Percentiles rank a stretch among this genome's conserved stretches.
Conservation (phyloP, 2,113 vertebrate genomes). For the Oxyruncus cristatus region DNA sequence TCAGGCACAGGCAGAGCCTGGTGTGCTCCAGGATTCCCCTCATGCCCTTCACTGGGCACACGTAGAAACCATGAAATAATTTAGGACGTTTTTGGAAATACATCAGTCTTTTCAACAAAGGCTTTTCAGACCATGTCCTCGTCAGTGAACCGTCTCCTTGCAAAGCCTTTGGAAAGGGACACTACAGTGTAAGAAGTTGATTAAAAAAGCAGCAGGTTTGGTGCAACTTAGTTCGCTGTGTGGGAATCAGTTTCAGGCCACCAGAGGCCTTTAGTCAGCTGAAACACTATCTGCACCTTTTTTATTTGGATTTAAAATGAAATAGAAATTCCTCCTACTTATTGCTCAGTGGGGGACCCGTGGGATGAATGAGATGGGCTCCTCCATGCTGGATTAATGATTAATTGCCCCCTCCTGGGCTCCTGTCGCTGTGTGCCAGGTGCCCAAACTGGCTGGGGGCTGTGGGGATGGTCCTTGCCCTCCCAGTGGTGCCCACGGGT, state of each 20-base stretch:
- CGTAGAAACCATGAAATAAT: background rate
- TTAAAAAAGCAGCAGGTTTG: background rate
- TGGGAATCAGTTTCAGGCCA: background rate
- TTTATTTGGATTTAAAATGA: background rate
- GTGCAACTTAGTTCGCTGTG: background rate
- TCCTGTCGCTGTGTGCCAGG: background rate
- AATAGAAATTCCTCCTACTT: background rate
- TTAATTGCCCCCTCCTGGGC: background rate
- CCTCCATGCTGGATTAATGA: background rate
- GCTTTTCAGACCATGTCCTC: background rate
- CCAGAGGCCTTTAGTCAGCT: background rate
- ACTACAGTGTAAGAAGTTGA: background rate
- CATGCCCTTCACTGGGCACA: background rate
- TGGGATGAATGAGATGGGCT: accelerated
- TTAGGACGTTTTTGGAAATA: background rate
- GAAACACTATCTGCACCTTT: background rate
- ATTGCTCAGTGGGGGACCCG: background rate
- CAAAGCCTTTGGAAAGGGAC: background rate
- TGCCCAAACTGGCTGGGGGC: background rate
- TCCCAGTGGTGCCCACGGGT: accelerated
- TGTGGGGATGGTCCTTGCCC: background rate
- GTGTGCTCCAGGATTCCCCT: background rate
- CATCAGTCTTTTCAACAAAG: background rate
- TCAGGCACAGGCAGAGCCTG: background rate
- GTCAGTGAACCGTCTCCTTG: background rate